Conservation (phyloP, 2,797 vertebrate species). For the Mycteria americana region DNA sequence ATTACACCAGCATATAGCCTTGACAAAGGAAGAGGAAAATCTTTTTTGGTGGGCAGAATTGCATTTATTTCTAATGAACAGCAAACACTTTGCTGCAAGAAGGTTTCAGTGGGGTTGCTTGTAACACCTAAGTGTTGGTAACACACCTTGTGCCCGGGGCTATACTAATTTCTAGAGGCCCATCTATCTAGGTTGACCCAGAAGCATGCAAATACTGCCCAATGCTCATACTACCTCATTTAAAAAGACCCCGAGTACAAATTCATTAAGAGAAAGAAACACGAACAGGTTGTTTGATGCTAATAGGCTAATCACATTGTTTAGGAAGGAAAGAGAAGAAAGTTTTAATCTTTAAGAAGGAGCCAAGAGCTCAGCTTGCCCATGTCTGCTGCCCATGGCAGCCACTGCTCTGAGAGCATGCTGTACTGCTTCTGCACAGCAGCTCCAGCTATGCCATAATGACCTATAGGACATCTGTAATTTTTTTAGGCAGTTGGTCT, state of each 20-base stretch:
- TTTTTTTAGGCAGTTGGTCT: not conserved
- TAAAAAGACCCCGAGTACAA: not conserved
- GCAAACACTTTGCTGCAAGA: not conserved
- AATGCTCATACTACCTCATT: not conserved
- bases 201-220: not conserved
- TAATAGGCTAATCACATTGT: not conserved
- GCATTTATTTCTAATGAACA: not conserved
- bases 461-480: not conserved
- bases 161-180: not conserved
- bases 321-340: not conserved
- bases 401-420: not conserved
- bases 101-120: not conserved
- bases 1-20: not conserved
- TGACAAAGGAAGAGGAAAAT: not conserved
- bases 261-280: not conserved
- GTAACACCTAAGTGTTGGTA: not conserved
- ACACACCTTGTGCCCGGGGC: not conserved
- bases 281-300: not conserved
- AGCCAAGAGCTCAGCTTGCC: fast-evolving
- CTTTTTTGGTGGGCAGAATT: not conserved
- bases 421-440: not conserved
- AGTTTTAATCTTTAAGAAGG: not conserved
- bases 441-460: not conserved
- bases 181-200: not conserved
- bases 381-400: not conserved